Conservation (phyloP, 2,113 vertebrate species). For the Pseudopipra pipra region DNA sequence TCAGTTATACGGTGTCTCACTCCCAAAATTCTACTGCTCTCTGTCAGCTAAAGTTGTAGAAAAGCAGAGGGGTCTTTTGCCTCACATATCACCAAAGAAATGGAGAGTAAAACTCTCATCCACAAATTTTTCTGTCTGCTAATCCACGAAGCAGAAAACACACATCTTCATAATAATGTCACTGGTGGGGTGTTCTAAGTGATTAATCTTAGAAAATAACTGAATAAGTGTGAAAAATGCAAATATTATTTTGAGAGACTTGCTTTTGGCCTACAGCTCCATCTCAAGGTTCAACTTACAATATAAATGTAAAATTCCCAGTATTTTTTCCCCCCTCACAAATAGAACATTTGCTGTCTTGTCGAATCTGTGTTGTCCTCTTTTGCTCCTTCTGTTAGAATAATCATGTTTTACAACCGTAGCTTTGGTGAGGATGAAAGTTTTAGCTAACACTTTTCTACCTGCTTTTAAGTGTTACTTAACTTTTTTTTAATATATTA, state of each 20-base stretch:
- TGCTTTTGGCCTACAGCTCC: not conserved
- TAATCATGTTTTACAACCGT: not conserved
- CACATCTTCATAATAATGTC: not conserved
- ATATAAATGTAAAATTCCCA: not conserved
- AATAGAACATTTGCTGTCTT: not conserved
- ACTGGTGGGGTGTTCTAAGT: not conserved
- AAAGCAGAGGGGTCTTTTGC: not conserved
- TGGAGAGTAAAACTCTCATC: not conserved
- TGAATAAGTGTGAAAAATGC: not conserved
- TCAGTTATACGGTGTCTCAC: not conserved
- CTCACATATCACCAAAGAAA: not conserved
- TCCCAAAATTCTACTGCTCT: not conserved
- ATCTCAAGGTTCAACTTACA: not conserved
- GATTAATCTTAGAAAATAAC: not conserved
- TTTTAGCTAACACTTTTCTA: not conserved
- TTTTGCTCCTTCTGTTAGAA: not conserved
- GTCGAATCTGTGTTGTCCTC: not conserved
- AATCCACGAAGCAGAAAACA: not conserved
- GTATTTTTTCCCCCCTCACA: not conserved
- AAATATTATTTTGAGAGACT: not conserved
- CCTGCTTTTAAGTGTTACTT: not conserved
- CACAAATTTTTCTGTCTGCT: not conserved
- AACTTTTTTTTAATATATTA: not conserved
- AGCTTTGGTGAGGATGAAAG: not conserved
- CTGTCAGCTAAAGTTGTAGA: not conserved